Conservation (phyloP, 2,113 vertebrate genomes). For the Tinamus guttatus region DNA sequence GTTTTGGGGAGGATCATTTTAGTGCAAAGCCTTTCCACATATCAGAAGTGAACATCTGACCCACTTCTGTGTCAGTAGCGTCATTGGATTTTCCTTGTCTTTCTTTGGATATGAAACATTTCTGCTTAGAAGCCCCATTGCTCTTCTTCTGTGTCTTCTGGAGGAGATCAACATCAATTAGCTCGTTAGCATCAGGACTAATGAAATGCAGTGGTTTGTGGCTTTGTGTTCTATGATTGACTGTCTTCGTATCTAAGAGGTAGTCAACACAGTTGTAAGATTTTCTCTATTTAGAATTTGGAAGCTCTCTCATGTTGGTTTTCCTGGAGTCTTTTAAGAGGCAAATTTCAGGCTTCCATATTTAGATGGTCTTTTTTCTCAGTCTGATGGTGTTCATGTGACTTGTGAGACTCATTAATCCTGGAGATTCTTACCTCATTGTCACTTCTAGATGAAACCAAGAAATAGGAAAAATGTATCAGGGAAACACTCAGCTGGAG, state of each 20-base stretch:
- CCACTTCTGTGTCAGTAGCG: not conserved
- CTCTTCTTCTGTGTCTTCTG: not conserved
- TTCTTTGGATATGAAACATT: not conserved
- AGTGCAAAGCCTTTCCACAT: rapidly evolving
- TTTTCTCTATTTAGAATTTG: not conserved
- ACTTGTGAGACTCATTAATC: not conserved
- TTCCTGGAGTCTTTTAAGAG: not conserved
- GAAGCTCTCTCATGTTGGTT: rapidly evolving
- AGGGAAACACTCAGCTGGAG: not conserved
- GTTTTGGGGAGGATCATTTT: not conserved
- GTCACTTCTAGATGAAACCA: not conserved
- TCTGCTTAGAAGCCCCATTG: not conserved
- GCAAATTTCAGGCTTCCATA: not conserved
- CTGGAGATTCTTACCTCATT: not conserved
- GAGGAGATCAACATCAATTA: not conserved
- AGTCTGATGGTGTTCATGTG: not conserved
- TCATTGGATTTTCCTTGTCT: not conserved
- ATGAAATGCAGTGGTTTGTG: not conserved
- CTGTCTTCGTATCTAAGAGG: not conserved
- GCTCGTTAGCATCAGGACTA: not conserved
- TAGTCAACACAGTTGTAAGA: not conserved
- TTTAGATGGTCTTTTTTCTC: not conserved
- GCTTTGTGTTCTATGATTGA: not conserved
- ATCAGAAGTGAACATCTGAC: rapidly evolving
- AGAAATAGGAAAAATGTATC: not conserved